These are phyloP conservation scores for Machimus atricapillus DNA, from an alignment of 2,888 invertebrate species.

Conservation along the genomic window DNA sequence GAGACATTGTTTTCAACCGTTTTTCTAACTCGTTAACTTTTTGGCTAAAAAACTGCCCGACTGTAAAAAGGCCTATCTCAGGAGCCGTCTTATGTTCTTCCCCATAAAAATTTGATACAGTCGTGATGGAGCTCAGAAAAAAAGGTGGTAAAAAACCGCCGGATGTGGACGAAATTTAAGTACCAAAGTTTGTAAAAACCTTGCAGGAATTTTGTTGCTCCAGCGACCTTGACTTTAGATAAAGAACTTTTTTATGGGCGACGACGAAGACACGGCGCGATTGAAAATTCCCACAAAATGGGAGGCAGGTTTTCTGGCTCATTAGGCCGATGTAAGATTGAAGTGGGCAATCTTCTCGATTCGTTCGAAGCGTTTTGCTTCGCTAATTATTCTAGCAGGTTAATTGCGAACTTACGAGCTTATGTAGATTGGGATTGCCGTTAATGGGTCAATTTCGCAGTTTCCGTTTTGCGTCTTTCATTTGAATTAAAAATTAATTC, in stretches of 20 bases:
- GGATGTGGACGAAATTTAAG: slow-evolving; percentile 24
- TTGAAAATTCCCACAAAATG: background rate
- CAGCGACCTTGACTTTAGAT: slow-evolving; percentile 6
- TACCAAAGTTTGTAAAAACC: background rate
- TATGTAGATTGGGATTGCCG: background rate
- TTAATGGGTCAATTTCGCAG: background rate
- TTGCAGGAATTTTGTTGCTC: background rate
- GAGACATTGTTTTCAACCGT: background rate
- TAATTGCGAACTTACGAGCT: background rate
- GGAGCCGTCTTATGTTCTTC: background rate
- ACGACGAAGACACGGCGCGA: background rate
- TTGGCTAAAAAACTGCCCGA: background rate
- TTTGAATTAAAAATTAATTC: background rate
- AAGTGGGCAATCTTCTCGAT: background rate
- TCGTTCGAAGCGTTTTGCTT: background rate
- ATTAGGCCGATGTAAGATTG: background rate
- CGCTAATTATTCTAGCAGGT: background rate
- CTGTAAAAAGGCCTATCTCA: background rate
- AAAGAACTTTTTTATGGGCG: background rate
- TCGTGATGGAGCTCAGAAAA: background rate
- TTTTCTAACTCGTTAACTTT: slow-evolving; percentile 17
- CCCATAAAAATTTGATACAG: background rate
- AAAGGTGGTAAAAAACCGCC: background rate
- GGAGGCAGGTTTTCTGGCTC: slow-evolving; percentile 1
- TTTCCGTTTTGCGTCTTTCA: background rate